Conservation (phyloP, 2,113 vertebrate species). For the Crotalus viridis region DNA sequence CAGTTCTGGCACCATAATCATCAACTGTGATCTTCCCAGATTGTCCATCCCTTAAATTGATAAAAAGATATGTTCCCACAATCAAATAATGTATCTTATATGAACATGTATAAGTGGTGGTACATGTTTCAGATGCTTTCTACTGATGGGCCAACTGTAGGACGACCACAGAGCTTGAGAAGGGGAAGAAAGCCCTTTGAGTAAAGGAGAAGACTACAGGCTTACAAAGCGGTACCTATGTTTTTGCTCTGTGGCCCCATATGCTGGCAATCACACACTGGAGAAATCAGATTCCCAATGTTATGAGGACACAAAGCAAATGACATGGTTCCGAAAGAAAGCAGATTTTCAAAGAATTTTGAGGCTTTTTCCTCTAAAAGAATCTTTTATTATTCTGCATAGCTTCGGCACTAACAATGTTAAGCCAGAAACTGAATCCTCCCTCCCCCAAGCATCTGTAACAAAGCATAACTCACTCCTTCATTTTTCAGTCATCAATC, state of each 20-base stretch:
- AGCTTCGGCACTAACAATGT: no score
- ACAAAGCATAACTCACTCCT: no score
- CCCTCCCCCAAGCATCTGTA: no score
- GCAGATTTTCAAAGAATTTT: no score
- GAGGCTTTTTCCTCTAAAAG: no score
- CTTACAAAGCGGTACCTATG: background rate
- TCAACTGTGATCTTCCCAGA: conserved; percentile 94
- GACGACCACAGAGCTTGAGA: background rate
- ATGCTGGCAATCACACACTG: background rate
- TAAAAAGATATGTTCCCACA: background rate
- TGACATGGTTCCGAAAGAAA: no score
- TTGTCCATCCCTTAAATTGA: conserved; percentile 82
- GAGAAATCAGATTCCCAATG: background rate
- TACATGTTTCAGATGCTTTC: background rate
- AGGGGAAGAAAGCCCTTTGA: background rate
- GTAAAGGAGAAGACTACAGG: background rate
- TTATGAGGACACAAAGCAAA: background rate
- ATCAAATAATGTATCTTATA: background rate
- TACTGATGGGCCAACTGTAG: background rate
- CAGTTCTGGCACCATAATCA: conserved; percentile 89
- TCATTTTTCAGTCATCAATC: no score
- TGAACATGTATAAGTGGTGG: background rate
- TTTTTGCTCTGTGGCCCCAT: background rate
- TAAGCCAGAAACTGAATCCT: no score
- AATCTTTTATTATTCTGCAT: no score